Evolutionary conservation across 64 coral and sea anemone genomes (phyloP).

Genomic region (Stichodactyla helianthus): DNA sequence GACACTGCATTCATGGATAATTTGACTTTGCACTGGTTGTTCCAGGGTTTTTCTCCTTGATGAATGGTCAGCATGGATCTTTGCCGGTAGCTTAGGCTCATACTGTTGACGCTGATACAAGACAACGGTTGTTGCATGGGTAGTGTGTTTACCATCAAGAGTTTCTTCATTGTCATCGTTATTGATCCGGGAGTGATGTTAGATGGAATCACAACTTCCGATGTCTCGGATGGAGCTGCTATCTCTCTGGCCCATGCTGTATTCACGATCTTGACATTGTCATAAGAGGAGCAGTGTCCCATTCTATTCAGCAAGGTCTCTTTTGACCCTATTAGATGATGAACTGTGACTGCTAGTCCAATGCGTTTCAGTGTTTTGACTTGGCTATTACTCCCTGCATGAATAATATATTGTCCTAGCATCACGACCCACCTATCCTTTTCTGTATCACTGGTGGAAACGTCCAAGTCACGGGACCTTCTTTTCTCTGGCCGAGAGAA

Average conservation of each 20-base stretch:
- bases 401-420: constrained; percentile 31
- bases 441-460: background rate
- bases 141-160: constrained; percentile 21
- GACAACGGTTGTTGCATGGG: constrained; percentile 30
- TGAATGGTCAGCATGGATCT: constrained; percentile 15
- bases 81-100: background rate
- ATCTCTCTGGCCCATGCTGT: constrained; percentile 31
- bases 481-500: background rate
- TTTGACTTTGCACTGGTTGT: background rate
- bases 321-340: constrained; percentile 23
- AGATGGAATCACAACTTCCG: constrained; percentile 23
- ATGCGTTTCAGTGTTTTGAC: constrained; percentile 29
- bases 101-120: constrained; percentile 36
- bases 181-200: constrained; percentile 37
- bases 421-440: constrained; percentile 24
- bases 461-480: background rate
- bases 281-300: constrained; percentile 43
- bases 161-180: constrained; percentile 33
- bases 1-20: constrained; percentile 12
- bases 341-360: constrained; percentile 19
- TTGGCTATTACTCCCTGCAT: background rate
- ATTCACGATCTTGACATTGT: constrained; percentile 22
- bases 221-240: background rate
- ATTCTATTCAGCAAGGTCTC: constrained; percentile 35
- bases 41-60: background rate